Conservation (phyloP, 2,888 invertebrate genomes). For the Norana najaformis region DNA sequence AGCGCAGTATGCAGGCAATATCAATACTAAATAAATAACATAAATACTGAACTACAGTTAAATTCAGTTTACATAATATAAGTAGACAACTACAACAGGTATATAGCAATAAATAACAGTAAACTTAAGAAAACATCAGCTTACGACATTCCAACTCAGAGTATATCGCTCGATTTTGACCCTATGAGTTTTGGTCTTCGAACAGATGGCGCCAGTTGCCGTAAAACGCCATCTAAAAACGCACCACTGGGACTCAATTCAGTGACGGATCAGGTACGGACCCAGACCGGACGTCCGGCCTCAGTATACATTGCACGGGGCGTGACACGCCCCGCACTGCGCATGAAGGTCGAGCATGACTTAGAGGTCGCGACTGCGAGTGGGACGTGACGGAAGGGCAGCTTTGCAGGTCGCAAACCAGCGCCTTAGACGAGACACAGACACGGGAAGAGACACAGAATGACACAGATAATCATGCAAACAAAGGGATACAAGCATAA, state of each 20-base stretch:
- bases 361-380: not conserved
- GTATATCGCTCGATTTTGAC: not conserved
- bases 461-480: no score
- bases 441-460: no score
- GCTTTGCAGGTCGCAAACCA: not conserved
- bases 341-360: not conserved
- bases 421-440: no score
- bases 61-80: no score
- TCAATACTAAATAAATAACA: not conserved
- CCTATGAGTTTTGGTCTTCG: not conserved
- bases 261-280: not conserved
- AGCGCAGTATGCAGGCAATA: no score
- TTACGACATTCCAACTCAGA: not conserved
- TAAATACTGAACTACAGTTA: no score
- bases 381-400: constrained; percentile 5
- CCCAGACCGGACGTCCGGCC: not conserved
- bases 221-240: not conserved
- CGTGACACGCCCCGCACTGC: not conserved
- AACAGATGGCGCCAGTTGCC: not conserved
- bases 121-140: not conserved
- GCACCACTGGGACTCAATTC: constrained; percentile 13
- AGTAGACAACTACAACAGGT: no score
- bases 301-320: not conserved
- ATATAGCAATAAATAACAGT: not conserved
- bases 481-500: not conserved